phyloP scores from a whole-genome alignment of 2,113 vertebrate genomes.

The Entelurus aequoreus region DNA sequence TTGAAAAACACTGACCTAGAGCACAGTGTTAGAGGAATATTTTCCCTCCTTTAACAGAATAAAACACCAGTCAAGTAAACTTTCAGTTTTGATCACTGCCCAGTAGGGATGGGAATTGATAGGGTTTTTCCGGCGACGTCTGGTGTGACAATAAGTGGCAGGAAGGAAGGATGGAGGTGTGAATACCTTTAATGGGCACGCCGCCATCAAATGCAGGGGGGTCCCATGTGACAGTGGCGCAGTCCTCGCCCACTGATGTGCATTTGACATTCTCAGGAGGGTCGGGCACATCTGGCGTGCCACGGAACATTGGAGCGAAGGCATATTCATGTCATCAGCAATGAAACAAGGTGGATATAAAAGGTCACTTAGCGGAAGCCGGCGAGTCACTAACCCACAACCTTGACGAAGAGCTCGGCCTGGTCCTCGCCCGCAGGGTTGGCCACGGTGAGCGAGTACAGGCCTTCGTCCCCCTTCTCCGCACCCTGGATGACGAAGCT shows the following conservation, averaged over 20 bases:
- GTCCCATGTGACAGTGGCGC: slow-evolving; percentile 79
- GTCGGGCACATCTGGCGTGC: slow-evolving; percentile 80
- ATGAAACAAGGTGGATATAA: background rate
- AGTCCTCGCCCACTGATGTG: slow-evolving; percentile 81
- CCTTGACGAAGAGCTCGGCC: slow-evolving; percentile 71
- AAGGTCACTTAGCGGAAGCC: background rate
- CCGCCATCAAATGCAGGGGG: slow-evolving; percentile 81
- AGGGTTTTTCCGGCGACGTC: slow-evolving; percentile 28
- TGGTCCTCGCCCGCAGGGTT: slow-evolving; percentile 82
- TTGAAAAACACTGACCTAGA: too few relatives aligned
- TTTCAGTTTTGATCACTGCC: too few relatives aligned
- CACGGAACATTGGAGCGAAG: slow-evolving; percentile 23
- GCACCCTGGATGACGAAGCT: slow-evolving; percentile 85
- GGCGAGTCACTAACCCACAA: slow-evolving; percentile 76
- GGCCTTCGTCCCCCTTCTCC: slow-evolving; percentile 71
- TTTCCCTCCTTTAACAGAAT: too few relatives aligned
- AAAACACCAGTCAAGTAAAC: too few relatives aligned
- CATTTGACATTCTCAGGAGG: slow-evolving; percentile 80
- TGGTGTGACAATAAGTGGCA: slow-evolving; percentile 29
- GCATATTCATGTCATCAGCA: background rate
- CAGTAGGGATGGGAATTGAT: background rate
- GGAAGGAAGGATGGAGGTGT: background rate
- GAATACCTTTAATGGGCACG: slow-evolving; percentile 77
- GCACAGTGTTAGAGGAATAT: too few relatives aligned
- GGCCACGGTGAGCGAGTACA: slow-evolving; percentile 79